Evolutionary conservation across 92 coral and sea anemone species (phyloP).

Genomic region (Plumapathes pennacea): DNA sequence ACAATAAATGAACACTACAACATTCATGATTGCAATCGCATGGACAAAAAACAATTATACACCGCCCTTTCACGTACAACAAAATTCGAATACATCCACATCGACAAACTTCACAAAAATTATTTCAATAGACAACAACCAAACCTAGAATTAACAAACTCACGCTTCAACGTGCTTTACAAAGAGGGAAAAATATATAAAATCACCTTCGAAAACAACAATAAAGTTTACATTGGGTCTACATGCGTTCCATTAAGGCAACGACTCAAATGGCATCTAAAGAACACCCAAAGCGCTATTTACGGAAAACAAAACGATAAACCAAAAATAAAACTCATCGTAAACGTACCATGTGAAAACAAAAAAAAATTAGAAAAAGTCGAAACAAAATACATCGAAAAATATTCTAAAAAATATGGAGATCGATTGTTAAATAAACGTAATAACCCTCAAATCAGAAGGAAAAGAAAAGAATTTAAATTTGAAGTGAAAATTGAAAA

Average conservation of each 20-base stretch:
- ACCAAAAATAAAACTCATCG: conserved; percentile 19
- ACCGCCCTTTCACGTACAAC: conserved; percentile 29
- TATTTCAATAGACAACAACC: conserved; percentile 12
- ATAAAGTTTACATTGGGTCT: conserved; percentile 10
- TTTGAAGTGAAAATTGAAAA: conserved; percentile 9
- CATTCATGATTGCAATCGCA: conserved; percentile 13
- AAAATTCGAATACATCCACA: conserved; percentile 12
- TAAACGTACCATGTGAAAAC: conserved; percentile 29
- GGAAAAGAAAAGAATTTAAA: conserved; percentile 10
- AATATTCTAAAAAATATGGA: conserved; percentile 25
- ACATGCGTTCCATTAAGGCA: conserved; percentile 17
- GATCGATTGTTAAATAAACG: background rate
- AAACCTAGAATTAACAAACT: background rate
- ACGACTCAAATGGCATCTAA: conserved; percentile 18
- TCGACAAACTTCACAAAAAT: conserved; percentile 6
- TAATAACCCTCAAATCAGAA: background rate
- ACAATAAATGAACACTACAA: conserved; percentile 31
- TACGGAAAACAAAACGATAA: conserved; percentile 9
- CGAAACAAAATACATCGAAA: conserved; percentile 25
- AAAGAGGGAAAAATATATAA: conserved; percentile 32
- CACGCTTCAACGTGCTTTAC: conserved; percentile 19
- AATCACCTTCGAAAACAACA: conserved; percentile 10
- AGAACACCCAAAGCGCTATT: conserved; percentile 29
- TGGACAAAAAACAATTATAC: conserved; percentile 46
- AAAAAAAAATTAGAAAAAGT: conserved; percentile 28